These are phyloP conservation scores for Oceanites oceanicus DNA, from an alignment of 2,113 vertebrate species.

Conservation along the genomic window DNA sequence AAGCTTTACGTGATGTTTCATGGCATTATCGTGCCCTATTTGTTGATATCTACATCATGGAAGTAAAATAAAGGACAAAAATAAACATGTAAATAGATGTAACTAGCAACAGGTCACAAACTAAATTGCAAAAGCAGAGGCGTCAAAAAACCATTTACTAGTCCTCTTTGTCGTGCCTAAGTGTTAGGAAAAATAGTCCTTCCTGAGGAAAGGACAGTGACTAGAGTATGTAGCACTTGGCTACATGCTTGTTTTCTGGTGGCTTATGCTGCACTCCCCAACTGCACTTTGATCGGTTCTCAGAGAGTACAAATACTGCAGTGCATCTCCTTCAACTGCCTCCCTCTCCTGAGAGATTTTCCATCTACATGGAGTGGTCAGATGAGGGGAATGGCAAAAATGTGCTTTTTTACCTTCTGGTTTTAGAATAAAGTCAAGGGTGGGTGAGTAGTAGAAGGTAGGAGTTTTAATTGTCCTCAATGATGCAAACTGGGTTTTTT, in stretches of 20 bases:
- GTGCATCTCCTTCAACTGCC: not conserved
- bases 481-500: not conserved
- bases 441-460: not conserved
- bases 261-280: not conserved
- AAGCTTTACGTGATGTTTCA: not conserved
- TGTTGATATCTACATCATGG: not conserved
- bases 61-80: not conserved
- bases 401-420: not conserved
- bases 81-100: not conserved
- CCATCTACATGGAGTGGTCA: not conserved
- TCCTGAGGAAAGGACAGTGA: not conserved
- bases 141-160: not conserved
- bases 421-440: not conserved
- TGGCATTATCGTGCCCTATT: not conserved
- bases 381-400: not conserved
- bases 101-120: not conserved
- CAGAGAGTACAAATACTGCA: not conserved
- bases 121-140: not conserved
- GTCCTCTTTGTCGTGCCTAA: not conserved
- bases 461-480: not conserved
- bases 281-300: not conserved
- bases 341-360: not conserved
- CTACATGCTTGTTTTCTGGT: not conserved
- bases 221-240: not conserved
- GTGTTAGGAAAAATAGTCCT: not conserved